A percentile compares a stretch with the other conserved stretches of the same genome.
phyloP scores from a whole-genome alignment of 2,113 vertebrate genomes.

The Glaucidium brasilianum region DNA sequence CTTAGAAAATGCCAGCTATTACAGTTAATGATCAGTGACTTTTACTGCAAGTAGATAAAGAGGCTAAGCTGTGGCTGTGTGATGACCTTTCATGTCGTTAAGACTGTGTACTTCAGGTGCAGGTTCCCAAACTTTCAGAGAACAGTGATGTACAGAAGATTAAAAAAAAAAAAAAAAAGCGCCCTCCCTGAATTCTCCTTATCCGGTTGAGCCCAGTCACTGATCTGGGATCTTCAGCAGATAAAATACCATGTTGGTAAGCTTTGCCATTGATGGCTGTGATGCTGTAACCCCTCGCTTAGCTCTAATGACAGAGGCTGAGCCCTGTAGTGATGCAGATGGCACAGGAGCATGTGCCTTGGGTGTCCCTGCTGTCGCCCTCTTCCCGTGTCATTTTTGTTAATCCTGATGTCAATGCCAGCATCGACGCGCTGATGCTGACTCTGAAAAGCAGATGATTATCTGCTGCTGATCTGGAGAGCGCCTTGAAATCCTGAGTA shows the following conservation, averaged over 20 bases:
- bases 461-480: neutral
- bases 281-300: neutral
- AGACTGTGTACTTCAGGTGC: neutral
- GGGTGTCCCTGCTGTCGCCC: neutral
- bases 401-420: neutral
- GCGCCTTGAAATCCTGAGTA: neutral
- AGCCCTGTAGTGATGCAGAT: neutral
- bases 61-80: neutral
- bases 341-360: neutral
- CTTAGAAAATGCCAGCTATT: neutral
- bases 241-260: neutral
- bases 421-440: neutral
- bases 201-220: neutral
- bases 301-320: neutral
- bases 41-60: neutral
- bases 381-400: neutral
- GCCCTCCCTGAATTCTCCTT: neutral
- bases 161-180: neutral
- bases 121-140: neutral
- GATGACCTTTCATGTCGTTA: neutral
- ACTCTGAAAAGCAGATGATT: neutral
- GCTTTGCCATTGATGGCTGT: neutral
- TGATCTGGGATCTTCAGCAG: neutral
- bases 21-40: conserved; percentile 25
- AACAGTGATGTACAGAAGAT: neutral